Conservation (phyloP, 2,797 vertebrate species). For the Zenarchopterus dispar region DNA sequence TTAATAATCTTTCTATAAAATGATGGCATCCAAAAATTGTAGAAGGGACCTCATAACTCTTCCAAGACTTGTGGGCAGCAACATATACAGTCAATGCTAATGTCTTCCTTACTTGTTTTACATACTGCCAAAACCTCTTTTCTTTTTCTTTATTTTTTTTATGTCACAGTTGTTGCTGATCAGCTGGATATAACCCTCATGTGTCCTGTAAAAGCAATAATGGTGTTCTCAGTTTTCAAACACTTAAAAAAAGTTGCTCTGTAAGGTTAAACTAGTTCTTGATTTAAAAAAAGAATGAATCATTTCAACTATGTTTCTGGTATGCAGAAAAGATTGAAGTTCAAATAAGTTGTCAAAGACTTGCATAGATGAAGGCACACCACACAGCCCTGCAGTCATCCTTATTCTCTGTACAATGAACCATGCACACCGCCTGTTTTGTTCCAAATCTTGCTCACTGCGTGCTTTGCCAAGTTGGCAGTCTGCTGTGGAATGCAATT, state of each 20-base stretch:
- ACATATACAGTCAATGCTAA: too few species aligned
- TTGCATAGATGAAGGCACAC: conserved; percentile 4
- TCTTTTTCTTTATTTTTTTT: too few species aligned
- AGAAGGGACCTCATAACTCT: too few species aligned
- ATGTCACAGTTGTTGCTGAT: not conserved
- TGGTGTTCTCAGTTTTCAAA: too few species aligned
- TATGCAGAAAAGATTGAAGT: conserved; percentile 24
- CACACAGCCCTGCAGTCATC: conserved; percentile 29
- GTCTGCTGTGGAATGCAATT: conserved; percentile 47
- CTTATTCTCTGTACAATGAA: conserved; percentile 67
- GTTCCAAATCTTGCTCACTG: conserved; percentile 43
- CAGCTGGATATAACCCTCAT: not conserved
- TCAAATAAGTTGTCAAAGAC: conserved; percentile 22
- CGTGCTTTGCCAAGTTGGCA: conserved; percentile 62
- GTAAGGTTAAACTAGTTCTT: not conserved
- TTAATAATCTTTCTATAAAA: too few species aligned
- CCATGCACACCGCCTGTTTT: conserved; percentile 50
- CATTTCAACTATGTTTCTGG: conserved; percentile 25
- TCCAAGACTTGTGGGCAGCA: too few species aligned
- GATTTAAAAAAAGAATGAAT: conserved; percentile 22
- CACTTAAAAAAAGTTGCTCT: not conserved
- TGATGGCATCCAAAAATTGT: too few species aligned
- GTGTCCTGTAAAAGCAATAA: not conserved
- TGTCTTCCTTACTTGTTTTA: too few species aligned
- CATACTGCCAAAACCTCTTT: too few species aligned